These are phyloP conservation scores for Peromyscus aztecus DNA, from an alignment of 2,797 vertebrate genomes.

Conservation along the genomic window DNA sequence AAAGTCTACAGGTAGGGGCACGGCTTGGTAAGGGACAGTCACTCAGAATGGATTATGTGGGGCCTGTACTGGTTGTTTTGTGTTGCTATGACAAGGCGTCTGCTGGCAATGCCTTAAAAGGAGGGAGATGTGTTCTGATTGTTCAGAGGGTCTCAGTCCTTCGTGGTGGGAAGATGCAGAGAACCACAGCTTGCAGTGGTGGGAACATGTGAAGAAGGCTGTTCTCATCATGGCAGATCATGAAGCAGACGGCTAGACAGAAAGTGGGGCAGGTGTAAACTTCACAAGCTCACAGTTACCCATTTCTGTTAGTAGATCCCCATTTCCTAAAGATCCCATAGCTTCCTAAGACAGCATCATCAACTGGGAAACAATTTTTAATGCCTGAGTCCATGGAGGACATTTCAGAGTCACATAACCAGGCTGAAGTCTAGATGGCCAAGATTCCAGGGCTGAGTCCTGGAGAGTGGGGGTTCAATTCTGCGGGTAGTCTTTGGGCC, in stretches of 20 bases:
- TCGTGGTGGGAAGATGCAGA: not conserved
- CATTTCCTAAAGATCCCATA: not conserved
- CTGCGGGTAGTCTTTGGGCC: not conserved
- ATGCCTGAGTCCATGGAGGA: not conserved
- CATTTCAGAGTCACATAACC: not conserved
- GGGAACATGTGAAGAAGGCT: not conserved
- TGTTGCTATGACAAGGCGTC: not conserved
- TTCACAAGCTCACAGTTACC: not conserved
- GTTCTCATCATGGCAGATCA: not conserved
- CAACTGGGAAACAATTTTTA: no score
- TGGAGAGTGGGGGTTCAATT: not conserved
- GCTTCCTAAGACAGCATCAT: not conserved
- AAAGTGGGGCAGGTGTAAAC: not conserved
- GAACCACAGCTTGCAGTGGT: not conserved
- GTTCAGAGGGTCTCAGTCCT: not conserved
- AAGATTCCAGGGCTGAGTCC: not conserved
- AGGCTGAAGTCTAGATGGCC: not conserved
- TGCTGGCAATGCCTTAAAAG: not conserved
- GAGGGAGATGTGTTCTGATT: not conserved
- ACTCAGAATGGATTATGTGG: rapidly evolving
- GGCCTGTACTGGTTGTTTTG: not conserved
- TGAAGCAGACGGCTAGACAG: not conserved
- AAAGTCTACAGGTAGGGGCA: not conserved
- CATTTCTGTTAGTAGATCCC: not conserved
- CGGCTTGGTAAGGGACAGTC: not conserved